Evolutionary conservation across 2,888 invertebrate species (phyloP).

Genomic region (Leptura quadrifasciata): DNA sequence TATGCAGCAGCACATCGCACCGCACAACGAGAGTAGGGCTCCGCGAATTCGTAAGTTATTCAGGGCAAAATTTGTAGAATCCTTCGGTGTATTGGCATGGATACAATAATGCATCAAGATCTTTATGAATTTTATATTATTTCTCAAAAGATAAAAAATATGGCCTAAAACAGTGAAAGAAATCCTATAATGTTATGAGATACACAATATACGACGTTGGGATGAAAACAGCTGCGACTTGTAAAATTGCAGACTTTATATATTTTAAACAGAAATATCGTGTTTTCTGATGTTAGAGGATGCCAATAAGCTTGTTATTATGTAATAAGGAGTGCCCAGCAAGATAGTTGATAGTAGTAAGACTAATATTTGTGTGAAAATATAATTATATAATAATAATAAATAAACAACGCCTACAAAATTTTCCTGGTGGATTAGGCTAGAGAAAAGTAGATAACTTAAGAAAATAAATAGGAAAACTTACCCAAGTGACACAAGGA

Average conservation of each 20-base stretch:
- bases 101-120: neutral
- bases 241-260: neutral
- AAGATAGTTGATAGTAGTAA: no score
- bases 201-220: neutral
- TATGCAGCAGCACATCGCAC: conserved; percentile 27
- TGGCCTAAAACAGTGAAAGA: neutral
- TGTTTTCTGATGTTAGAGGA: no score
- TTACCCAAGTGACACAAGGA: no score
- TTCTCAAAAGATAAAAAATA: neutral
- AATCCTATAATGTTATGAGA: neutral
- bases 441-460: no score
- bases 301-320: no score
- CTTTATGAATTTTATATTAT: neutral
- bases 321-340: no score
- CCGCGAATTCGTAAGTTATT: conserved; percentile 7
- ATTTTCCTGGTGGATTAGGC: no score
- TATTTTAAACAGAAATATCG: no score
- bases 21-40: neutral
- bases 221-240: neutral
- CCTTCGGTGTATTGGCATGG: neutral
- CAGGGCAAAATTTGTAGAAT: conserved; percentile 8
- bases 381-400: no score
- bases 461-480: no score
- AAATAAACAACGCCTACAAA: no score
- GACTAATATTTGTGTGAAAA: no score